Evolutionary conservation across 2,888 invertebrate species (phyloP).

Genomic region (Sinodicranocentrus sp.): DNA sequence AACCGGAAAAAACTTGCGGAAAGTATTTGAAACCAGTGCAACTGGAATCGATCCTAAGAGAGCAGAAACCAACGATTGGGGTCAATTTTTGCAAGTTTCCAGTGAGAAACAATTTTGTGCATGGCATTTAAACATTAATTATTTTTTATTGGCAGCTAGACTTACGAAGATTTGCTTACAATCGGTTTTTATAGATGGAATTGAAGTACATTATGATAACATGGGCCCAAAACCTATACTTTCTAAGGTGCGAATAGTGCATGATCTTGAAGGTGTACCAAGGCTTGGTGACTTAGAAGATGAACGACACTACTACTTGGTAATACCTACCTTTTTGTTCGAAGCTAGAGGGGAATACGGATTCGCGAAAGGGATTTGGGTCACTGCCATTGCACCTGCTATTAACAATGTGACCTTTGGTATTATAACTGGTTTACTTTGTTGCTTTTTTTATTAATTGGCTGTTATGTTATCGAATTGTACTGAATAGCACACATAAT

Average conservation of each 20-base stretch:
- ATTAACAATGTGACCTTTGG: too few species aligned
- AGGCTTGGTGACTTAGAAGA: slow-evolving; percentile 45
- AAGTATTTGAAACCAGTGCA: slow-evolving; percentile 70
- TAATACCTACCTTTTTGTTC: slow-evolving; percentile 71
- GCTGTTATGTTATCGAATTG: too few species aligned
- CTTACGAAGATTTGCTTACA: background rate
- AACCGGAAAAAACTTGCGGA: slow-evolving; percentile 53
- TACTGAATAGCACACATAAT: too few species aligned
- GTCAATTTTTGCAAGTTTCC: slow-evolving; percentile 76
- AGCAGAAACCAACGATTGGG: slow-evolving; percentile 64
- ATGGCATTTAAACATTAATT: background rate
- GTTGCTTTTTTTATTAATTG: too few species aligned
- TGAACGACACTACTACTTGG: slow-evolving; percentile 59
- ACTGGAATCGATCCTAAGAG: slow-evolving; percentile 49
- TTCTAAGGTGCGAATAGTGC: slow-evolving; percentile 43
- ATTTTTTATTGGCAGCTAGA: too few species aligned
- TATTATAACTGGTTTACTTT: too few species aligned
- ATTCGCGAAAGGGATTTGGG: too few species aligned
- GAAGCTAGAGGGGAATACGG: slow-evolving; percentile 66
- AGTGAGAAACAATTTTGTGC: slow-evolving; percentile 68
- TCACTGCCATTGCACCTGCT: too few species aligned
- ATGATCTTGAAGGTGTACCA: slow-evolving; percentile 52
- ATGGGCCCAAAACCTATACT: slow-evolving; percentile 23
- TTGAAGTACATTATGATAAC: slow-evolving; percentile 69
- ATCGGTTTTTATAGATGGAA: slow-evolving; percentile 64